Conservation (phyloP, 1,140 invertebrate species). For the Cataglyphis hispanica region DNA sequence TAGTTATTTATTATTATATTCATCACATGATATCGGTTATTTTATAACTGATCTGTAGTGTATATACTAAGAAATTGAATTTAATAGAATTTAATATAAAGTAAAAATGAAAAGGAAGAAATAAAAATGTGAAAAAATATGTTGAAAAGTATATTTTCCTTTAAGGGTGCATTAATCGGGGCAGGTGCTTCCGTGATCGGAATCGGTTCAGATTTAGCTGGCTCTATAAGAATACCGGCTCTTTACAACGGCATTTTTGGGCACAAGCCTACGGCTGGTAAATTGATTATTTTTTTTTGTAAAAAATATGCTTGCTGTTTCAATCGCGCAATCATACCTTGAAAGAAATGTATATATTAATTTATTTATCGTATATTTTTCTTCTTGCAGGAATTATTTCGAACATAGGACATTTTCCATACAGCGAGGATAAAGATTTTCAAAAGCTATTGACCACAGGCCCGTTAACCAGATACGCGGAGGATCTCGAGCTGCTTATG, state of each 20-base stretch:
- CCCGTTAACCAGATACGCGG: conserved; percentile 92
- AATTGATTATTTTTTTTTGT: conserved; percentile 40
- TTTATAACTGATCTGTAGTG: background rate
- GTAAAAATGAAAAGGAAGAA: background rate
- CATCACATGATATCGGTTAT: too few relatives aligned
- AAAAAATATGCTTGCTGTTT: background rate
- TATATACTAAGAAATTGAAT: background rate
- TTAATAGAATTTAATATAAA: background rate
- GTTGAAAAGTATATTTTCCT: conserved; percentile 37
- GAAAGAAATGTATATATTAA: background rate
- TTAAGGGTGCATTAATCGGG: conserved; percentile 89
- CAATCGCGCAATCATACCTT: background rate
- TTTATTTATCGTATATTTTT: background rate
- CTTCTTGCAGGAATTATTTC: conserved; percentile 86
- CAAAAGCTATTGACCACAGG: conserved; percentile 89
- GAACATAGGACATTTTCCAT: conserved; percentile 88
- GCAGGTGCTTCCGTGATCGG: conserved; percentile 92
- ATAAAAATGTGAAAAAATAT: background rate
- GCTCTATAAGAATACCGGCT: conserved; percentile 94
- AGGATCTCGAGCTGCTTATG: conserved; percentile 90
- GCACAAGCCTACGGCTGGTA: conserved; percentile 93
- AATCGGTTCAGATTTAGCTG: conserved; percentile 94
- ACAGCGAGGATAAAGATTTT: conserved; percentile 85
- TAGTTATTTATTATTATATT: too few relatives aligned
- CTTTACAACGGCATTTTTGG: conserved; percentile 95